phyloP scores from a whole-genome alignment of 2,113 vertebrate genomes.

The Cyanoliseus patagonus region DNA sequence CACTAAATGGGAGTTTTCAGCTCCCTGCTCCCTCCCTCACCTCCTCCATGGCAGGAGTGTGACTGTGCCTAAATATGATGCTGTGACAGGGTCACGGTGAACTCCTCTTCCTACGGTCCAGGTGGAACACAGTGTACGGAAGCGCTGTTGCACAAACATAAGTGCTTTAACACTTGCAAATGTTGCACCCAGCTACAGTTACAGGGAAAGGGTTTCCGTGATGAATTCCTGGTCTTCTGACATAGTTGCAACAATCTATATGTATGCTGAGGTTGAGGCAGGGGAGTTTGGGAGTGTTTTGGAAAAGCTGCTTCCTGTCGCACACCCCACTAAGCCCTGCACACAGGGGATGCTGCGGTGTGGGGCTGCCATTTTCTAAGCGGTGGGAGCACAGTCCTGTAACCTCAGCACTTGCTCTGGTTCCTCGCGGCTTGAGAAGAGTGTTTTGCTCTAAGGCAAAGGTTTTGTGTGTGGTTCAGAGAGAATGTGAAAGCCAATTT shows the following conservation, averaged over 20 bases:
- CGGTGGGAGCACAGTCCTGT: not conserved
- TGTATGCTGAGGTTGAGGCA: not conserved
- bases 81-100: not conserved
- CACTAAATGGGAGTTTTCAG: not conserved
- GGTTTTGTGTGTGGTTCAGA: not conserved
- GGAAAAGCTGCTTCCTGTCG: not conserved
- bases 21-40: slow-evolving; percentile 25
- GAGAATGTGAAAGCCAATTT: slow-evolving; percentile 10
- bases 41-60: slow-evolving; percentile 35
- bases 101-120: not conserved
- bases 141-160: slow-evolving; percentile 54
- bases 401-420: not conserved
- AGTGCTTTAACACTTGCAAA: not conserved
- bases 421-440: not conserved
- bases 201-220: slow-evolving; percentile 54
- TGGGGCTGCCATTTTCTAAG: not conserved
- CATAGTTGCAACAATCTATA: slow-evolving; percentile 41
- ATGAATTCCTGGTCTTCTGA: slow-evolving; percentile 56
- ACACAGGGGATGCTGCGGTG: accelerated
- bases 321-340: not conserved
- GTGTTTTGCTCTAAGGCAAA: slow-evolving; percentile 29
- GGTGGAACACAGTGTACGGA: slow-evolving; percentile 54
- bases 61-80: slow-evolving; percentile 52
- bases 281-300: not conserved
- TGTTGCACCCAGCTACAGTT: not conserved